These are phyloP conservation scores for Acronicta leporina DNA, from an alignment of 2,888 invertebrate genomes.

Conservation along the genomic window DNA sequence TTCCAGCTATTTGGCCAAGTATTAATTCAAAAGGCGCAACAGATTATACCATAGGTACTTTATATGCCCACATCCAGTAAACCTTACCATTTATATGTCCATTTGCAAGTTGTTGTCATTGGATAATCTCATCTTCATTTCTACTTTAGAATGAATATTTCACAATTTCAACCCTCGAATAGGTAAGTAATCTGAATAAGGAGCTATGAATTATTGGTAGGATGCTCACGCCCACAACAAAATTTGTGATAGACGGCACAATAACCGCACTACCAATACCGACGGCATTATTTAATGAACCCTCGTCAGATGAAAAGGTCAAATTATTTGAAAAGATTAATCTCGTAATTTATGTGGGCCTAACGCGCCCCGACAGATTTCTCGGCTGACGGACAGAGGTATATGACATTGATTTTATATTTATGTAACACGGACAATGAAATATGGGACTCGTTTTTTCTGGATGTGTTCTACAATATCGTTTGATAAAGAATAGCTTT, in stretches of 20 bases:
- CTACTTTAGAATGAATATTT: constrained; percentile 37
- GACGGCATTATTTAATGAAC: constrained; percentile 88
- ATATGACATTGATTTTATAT: constrained; percentile 79
- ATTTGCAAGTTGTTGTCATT: constrained; percentile 15
- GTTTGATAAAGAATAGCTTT: constrained; percentile 26
- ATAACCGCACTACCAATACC: constrained; percentile 85
- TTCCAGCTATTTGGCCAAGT: constrained; percentile 12
- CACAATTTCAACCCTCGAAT: constrained; percentile 51
- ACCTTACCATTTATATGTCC: constrained; percentile 10
- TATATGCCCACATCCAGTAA: too few species aligned
- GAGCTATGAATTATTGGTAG: constrained; percentile 63
- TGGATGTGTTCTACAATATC: constrained; percentile 17
- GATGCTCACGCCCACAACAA: constrained; percentile 76
- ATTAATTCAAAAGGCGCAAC: constrained; percentile 11
- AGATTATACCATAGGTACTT: constrained; percentile 2
- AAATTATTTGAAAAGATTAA: constrained; percentile 89
- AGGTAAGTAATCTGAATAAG: constrained; percentile 46
- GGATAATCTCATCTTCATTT: constrained; percentile 30
- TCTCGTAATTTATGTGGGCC: constrained; percentile 87
- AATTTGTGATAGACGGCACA: constrained; percentile 87
- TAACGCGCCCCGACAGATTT: constrained; percentile 81
- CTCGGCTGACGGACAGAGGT: constrained; percentile 77
- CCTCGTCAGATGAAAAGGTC: constrained; percentile 89
- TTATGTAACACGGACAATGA: constrained; percentile 67
- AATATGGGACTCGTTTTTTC: constrained; percentile 40